Evolutionary conservation across 1,140 invertebrate genomes (phyloP), one percentile per base, ranked within the genome.

Genomic region (Drosophila setifemur): DNA sequence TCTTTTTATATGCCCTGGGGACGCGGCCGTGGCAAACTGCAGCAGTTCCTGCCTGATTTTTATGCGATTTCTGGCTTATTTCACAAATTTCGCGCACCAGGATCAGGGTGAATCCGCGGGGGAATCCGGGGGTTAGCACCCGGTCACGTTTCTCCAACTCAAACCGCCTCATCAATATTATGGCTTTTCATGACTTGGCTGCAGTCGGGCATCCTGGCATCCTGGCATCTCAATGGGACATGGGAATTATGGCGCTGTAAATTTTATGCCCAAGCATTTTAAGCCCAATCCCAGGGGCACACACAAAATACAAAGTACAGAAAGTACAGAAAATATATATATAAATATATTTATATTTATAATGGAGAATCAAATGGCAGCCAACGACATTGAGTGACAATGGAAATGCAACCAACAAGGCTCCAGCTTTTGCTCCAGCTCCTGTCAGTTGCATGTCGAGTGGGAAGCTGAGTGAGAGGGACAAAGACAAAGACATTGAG

Each of bases 41-140:
- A 49, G 29, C 45, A 44, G 44, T 43, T 42, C 21, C 35, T 64
- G 55, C 45, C 74, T 79, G 79, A 83, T 83, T 83, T 83, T 86
- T 68, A 73, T 83, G 71, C 81, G 63, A 86, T 83, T 83, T 86
- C 58, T 63, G 71, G 74, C 74, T 79, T 86, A 83, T 83, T 83
- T 78, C 71, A 79, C 74, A 74, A 66, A 74, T 85, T 83, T 54
- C 33, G 35, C 28, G 25, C 33, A 39, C 11, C 50, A 33, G 54
- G 63, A 43, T 40, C 42, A n/a, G 18, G 0, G 28, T 4, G 19
- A 11, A 33, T 40, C 14, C 45, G 39, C 33, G 9, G 5, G 29
- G 11, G 55, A 64, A 37, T 60, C 39, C n/a, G n/a, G 23, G 31
- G 39, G 37, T 57, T 33, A 9, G 60, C 18, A 45, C 23, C 55